phyloP scores from a whole-genome alignment of 2,888 invertebrate species.

The Ceriagrion tenellum region DNA sequence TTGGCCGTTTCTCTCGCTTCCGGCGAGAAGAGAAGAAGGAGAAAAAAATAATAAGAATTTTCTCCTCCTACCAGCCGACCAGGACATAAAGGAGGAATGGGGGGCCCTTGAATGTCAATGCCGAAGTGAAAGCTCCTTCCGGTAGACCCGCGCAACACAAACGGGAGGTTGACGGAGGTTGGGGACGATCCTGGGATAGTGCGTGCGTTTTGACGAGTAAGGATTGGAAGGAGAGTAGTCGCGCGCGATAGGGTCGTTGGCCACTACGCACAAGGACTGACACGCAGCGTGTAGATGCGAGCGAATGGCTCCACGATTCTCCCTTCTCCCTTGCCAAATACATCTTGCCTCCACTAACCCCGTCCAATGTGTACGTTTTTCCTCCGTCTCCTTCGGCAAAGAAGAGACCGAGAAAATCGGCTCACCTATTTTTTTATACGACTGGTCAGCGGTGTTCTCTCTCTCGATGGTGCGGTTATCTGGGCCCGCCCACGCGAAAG shows the following conservation, averaged over 20 bases:
- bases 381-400: background rate
- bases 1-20: conserved; percentile 19
- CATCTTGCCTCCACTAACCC: background rate
- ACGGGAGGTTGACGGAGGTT: background rate
- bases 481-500: background rate
- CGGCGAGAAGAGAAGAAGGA: background rate
- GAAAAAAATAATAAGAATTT: background rate
- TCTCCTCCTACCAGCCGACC: background rate
- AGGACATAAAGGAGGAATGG: conserved; percentile 25
- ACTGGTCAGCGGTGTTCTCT: background rate
- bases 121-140: conserved; percentile 60
- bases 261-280: background rate
- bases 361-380: background rate
- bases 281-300: background rate
- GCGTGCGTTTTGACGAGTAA: background rate
- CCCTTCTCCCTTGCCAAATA: no score
- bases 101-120: conserved; percentile 53
- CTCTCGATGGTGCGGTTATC: background rate
- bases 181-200: conserved; percentile 11
- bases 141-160: conserved; percentile 35
- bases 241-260: background rate
- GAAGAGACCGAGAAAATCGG: background rate
- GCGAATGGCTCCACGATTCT: background rate
- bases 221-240: background rate
- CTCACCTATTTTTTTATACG: background rate